Percentiles rank a stretch among this genome's conserved stretches.
These are phyloP conservation scores for Metellina segmentata DNA, from an alignment of 2,888 invertebrate genomes.

Conservation along the genomic window DNA sequence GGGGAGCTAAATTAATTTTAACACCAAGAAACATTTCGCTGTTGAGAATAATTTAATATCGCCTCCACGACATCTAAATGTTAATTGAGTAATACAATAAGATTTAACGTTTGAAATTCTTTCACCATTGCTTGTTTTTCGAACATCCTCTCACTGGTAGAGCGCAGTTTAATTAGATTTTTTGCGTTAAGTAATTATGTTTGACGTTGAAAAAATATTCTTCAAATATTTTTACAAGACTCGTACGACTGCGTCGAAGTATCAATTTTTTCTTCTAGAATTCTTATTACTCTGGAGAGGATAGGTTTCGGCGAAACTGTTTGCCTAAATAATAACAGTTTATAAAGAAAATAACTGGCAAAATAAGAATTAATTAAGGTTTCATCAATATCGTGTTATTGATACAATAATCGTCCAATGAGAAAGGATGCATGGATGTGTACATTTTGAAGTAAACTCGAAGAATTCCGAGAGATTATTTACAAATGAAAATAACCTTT, in stretches of 20 bases:
- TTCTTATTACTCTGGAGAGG: neutral
- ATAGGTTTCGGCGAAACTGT: neutral
- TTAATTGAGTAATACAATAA: neutral
- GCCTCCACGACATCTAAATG: neutral
- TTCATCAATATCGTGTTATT: neutral
- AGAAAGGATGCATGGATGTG: neutral
- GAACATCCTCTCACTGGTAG: neutral
- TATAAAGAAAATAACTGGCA: neutral
- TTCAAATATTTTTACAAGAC: conserved; percentile 1
- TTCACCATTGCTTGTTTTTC: neutral
- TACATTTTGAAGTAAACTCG: neutral
- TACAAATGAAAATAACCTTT: neutral
- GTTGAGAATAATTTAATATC: neutral
- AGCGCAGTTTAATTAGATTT: neutral
- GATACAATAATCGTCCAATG: neutral
- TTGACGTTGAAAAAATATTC: neutral
- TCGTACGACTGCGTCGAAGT: neutral
- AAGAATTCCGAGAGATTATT: neutral
- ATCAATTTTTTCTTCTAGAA: neutral
- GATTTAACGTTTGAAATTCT: neutral
- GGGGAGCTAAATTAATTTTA: neutral
- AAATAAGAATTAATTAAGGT: conserved; percentile 4
- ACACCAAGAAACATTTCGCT: neutral
- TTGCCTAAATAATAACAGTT: neutral
- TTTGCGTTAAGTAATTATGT: neutral